Evolutionary conservation across 2,113 vertebrate species (phyloP).

Genomic region (Neodon shergylaensis): DNA sequence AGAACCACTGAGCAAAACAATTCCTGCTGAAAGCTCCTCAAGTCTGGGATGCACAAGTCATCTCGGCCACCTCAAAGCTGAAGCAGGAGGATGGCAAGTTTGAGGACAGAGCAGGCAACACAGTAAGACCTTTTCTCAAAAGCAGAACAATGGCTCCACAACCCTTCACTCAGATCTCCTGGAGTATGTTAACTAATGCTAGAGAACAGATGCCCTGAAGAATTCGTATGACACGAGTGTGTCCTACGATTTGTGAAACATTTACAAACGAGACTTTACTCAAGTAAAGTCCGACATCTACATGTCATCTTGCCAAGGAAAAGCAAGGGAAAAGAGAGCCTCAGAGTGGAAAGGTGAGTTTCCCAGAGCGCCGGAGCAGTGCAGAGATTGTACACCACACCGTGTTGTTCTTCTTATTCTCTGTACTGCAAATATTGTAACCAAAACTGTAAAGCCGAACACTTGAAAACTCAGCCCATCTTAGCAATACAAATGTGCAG

Average conservation of each 20-base stretch:
- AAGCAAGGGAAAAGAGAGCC: neutral
- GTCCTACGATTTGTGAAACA: neutral
- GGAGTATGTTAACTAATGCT: neutral
- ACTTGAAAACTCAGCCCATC: neutral
- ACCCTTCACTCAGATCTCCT: neutral
- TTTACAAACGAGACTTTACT: neutral
- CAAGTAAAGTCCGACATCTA: constrained; percentile 17
- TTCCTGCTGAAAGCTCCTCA: constrained; percentile 31
- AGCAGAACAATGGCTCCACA: neutral
- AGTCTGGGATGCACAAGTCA: neutral
- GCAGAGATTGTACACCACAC: neutral
- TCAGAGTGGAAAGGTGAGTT: constrained; percentile 33
- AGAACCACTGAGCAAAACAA: constrained; percentile 27
- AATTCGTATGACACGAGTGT: neutral
- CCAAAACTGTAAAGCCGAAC: neutral
- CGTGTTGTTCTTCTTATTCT: constrained; percentile 15
- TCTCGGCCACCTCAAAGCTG: neutral
- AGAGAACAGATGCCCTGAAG: neutral
- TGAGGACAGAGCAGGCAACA: neutral
- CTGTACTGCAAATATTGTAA: constrained; percentile 24
- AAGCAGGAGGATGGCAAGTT: neutral
- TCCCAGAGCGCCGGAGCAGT: neutral
- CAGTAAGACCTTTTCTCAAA: neutral
- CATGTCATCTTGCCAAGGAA: neutral
- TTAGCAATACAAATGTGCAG: neutral